Base-by-base conservation (phyloP, 2,113 vertebrate species). In the Lethenteron camtschaticum region DNA sequence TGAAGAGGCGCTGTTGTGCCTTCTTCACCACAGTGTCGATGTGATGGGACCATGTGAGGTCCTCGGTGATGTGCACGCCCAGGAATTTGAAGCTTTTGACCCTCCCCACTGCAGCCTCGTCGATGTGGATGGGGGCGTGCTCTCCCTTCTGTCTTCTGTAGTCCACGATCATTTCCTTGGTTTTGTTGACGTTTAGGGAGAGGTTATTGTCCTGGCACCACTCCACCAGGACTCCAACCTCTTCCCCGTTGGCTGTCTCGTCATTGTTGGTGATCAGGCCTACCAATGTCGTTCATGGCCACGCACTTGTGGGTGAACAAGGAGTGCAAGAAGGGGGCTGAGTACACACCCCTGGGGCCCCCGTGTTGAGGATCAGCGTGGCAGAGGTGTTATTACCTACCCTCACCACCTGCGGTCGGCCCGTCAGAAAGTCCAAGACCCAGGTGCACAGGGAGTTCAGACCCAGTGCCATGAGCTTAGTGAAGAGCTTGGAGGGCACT, bases 31-130 rank as follows among this genome's bases (percentile, higher is more conserved):
- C 59, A 13, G 12, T 63, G 59, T 16, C 59, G 59, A 16, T 63
- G 59, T 63, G 59, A 63, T 63, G 16, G 59, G 59, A 63, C 59
- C 59, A 63, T 63, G 59, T 63, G 6, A 63, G 59, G 16, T 63
- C 59, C 59, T 63, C 59, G 13, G 59, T 63, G 59, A 63, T 63
- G 59, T 63, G 59, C 13, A 13, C 7, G 16, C 59, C 59, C 13
- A 63, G 59, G 59, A 63, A 63, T 14, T 63, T 63, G 59, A 63
- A 63, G 59, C 59, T 63, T 13, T 18, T 63, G 59, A 63, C 59
- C 59, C 59, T 63, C 59, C 16, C 59, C 59, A 63, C 59, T 63
- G 13, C 59, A 63, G 16, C 16, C 59, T 18, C 59, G 59, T 63
- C 59, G 59, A 63, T 63, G 59, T 63, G 59, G 59, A 63, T 63